Conservation (phyloP, 2,888 invertebrate species). For the Eumerus sabulonum region DNA sequence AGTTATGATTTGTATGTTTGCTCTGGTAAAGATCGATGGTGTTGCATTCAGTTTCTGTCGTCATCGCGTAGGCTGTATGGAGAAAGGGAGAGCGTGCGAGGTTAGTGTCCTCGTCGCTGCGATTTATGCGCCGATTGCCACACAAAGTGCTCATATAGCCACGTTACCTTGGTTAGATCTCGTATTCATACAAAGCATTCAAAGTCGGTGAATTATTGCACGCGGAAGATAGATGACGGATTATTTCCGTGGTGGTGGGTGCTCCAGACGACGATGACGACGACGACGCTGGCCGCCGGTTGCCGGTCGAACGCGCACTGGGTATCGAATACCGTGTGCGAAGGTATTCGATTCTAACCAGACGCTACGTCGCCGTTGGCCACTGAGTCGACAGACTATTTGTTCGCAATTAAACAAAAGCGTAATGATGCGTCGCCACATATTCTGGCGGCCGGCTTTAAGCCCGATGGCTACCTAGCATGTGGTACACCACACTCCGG, state of each 20-base stretch:
- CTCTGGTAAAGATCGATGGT: slow-evolving; percentile 61
- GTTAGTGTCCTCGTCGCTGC: slow-evolving; percentile 61
- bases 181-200: slow-evolving; percentile 8
- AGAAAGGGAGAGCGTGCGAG: slow-evolving; percentile 65
- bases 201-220: slow-evolving; percentile 59
- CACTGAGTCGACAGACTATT: slow-evolving; percentile 43
- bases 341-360: slow-evolving; percentile 41
- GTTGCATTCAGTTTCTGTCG: slow-evolving; percentile 12
- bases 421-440: slow-evolving; percentile 64
- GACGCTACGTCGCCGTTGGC: slow-evolving; percentile 59
- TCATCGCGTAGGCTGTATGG: slow-evolving; percentile 58
- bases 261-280: slow-evolving; percentile 42
- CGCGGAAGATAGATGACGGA: slow-evolving; percentile 68
- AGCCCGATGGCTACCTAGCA: slow-evolving; percentile 4
- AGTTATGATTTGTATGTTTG: slow-evolving; percentile 66
- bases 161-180: not conserved
- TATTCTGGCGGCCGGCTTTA: slow-evolving; percentile 11
- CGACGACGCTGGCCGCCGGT: slow-evolving; percentile 26
- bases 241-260: slow-evolving; percentile 62
- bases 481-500: not conserved
- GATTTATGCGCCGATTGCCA: slow-evolving; percentile 66
- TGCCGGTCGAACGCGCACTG: slow-evolving; percentile 56
- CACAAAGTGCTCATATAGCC: slow-evolving; percentile 51
- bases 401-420: slow-evolving; percentile 69
- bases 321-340: too few relatives aligned